These are phyloP conservation scores for Peromyscus melanophrys DNA, from an alignment of 2,797 vertebrate genomes.

Conservation along the genomic window DNA sequence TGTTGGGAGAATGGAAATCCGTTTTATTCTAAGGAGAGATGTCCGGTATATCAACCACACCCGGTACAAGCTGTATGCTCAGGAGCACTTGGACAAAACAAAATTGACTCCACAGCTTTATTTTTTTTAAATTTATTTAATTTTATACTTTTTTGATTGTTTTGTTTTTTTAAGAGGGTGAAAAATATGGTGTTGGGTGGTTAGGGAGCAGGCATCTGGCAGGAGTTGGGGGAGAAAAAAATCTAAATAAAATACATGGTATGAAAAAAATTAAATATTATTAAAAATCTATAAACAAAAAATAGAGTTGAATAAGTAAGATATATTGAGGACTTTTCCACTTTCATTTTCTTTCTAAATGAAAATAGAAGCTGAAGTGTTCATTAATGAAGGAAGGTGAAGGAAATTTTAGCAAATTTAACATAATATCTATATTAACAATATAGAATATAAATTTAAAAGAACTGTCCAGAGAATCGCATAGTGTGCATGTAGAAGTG, in stretches of 20 bases:
- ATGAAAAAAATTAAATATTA: background rate
- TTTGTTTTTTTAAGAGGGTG: background rate
- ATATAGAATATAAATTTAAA: background rate
- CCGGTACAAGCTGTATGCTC: background rate
- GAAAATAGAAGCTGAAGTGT: background rate
- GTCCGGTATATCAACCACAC: background rate
- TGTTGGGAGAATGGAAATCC: background rate
- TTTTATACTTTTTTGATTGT: background rate
- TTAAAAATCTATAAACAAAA: background rate
- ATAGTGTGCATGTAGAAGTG: background rate
- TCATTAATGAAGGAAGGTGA: background rate
- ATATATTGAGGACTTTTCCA: background rate
- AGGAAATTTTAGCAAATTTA: constrained; percentile 32
- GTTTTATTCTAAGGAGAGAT: background rate
- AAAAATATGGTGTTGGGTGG: background rate
- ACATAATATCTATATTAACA: constrained; percentile 7
- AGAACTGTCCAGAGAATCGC: constrained; percentile 18
- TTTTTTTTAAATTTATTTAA: background rate
- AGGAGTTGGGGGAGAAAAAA: too few species aligned
- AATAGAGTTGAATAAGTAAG: background rate
- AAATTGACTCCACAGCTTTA: background rate
- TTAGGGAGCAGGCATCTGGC: background rate
- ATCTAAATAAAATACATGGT: background rate
- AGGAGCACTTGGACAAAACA: background rate
- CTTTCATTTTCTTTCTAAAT: constrained; percentile 26